Percentiles rank a stretch among this genome's conserved stretches.
These are phyloP conservation scores for Menidia beryllina DNA, from an alignment of 2,113 vertebrate species.

Conservation along the genomic window DNA sequence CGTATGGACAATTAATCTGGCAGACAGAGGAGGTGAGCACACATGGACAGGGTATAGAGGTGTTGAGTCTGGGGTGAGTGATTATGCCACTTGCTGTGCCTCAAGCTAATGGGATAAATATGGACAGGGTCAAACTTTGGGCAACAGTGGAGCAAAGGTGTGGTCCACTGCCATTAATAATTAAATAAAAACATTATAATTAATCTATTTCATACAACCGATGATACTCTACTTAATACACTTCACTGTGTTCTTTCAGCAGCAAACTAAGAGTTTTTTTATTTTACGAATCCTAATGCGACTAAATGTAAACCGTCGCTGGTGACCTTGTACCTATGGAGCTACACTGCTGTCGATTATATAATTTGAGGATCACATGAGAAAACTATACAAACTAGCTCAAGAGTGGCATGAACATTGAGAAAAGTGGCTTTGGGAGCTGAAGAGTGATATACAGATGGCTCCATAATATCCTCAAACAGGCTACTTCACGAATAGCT, in stretches of 20 bases:
- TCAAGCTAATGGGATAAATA: conserved; percentile 62
- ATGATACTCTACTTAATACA: neutral
- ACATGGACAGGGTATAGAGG: conserved; percentile 56
- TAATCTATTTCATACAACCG: neutral
- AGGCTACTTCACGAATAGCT: conserved; percentile 66
- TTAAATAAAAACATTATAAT: conserved; percentile 12
- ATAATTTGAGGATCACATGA: neutral
- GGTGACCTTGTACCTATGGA: neutral
- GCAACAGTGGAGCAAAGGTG: conserved; percentile 24
- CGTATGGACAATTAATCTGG: conserved; percentile 73
- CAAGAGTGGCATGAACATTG: conserved; percentile 6
- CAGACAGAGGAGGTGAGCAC: conserved; percentile 62
- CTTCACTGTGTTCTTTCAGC: neutral
- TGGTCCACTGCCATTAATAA: conserved; percentile 19
- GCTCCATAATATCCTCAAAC: conserved; percentile 48
- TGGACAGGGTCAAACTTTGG: conserved; percentile 42
- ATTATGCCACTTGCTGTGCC: conserved; percentile 66
- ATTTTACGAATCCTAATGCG: neutral
- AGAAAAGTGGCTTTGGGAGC: neutral
- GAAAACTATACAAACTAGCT: neutral
- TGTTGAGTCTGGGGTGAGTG: conserved; percentile 64
- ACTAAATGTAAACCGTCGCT: neutral
- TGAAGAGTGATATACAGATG: conserved; percentile 32
- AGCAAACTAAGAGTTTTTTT: neutral
- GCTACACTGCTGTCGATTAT: neutral